phyloP scores from a whole-genome alignment of 2,797 vertebrate species.

The Furcifer pardalis region DNA sequence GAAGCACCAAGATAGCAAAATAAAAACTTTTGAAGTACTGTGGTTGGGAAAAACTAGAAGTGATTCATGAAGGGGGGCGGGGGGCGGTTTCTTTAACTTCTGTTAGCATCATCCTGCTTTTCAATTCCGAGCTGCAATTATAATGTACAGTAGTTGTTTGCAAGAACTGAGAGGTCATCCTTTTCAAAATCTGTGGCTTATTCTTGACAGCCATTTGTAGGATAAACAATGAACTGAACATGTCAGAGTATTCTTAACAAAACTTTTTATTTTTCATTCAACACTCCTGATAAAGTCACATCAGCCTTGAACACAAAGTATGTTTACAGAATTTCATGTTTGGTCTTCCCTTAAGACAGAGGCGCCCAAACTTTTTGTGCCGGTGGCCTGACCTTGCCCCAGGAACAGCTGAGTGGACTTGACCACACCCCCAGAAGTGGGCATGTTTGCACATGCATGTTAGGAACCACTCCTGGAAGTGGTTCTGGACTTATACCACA shows the following conservation, averaged over 20 bases:
- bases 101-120: not conserved
- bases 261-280: constrained; percentile 14
- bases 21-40: not conserved
- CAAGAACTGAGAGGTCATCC: not conserved
- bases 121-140: not conserved
- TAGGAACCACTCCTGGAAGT: too few species aligned
- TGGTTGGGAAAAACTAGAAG: not conserved
- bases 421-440: too few species aligned
- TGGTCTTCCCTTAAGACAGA: not conserved
- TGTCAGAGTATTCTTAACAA: not conserved
- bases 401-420: too few species aligned
- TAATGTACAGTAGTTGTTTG: not conserved
- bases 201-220: not conserved
- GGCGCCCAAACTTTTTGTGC: too few species aligned
- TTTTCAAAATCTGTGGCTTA: not conserved
- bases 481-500: too few species aligned
- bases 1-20: not conserved
- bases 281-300: not conserved
- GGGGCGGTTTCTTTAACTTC: not conserved
- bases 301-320: not conserved
- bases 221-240: not conserved
- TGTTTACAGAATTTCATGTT: not conserved
- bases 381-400: too few species aligned
- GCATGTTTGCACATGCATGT: too few species aligned
- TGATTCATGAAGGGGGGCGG: not conserved